A percentile compares a stretch with the other conserved stretches of the same genome.
Conservation (phyloP, 2,888 invertebrate species). For the Hirudinaria manillensis region DNA sequence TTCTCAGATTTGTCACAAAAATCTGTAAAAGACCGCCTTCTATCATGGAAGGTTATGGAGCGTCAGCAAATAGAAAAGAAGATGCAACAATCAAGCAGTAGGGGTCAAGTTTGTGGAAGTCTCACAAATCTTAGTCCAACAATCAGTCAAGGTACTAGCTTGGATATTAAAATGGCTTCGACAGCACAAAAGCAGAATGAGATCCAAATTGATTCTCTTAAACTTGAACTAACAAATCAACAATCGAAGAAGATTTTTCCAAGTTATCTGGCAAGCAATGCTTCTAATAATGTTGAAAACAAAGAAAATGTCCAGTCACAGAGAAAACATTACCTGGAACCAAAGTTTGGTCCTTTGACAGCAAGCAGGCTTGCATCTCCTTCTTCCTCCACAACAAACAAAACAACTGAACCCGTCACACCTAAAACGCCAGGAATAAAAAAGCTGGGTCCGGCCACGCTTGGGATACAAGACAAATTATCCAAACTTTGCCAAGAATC, state of each 20-base stretch:
- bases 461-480: constrained; percentile 49
- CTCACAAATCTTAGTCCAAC: background rate
- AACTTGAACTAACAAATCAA: background rate
- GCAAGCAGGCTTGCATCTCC: background rate
- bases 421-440: background rate
- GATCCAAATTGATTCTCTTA: background rate
- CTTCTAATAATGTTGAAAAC: constrained; percentile 1
- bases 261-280: background rate
- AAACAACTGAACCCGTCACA: too few relatives aligned
- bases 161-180: too few relatives aligned
- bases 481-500: constrained; percentile 44
- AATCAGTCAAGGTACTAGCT: too few relatives aligned
- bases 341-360: constrained; percentile 16
- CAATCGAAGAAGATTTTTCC: background rate
- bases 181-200: too few relatives aligned
- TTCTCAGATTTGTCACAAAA: constrained; percentile 13
- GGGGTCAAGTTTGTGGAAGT: background rate
- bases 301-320: constrained; percentile 8
- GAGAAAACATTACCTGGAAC: constrained; percentile 5
- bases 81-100: background rate
- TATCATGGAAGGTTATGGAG: constrained; percentile 6
- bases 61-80: background rate
- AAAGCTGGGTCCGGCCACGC: constrained; percentile 47
- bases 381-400: background rate
- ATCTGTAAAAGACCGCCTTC: constrained; percentile 6